phyloP scores from a whole-genome alignment of 2,113 vertebrate genomes.

The Dolichallabes microphthalmus region DNA sequence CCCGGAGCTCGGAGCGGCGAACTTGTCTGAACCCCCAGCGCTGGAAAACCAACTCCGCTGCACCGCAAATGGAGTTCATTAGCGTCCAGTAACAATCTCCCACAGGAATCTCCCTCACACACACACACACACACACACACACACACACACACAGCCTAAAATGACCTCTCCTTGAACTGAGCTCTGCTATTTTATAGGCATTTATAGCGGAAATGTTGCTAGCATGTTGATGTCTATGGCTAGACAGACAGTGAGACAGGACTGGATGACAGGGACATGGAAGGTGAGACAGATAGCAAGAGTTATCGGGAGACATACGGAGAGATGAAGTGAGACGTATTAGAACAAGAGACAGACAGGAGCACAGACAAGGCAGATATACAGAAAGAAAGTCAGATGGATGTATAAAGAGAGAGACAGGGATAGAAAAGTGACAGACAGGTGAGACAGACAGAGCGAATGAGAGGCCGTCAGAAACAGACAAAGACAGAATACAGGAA shows the following conservation, averaged over 20 bases:
- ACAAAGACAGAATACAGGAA: too few relatives aligned
- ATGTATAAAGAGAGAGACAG: not conserved
- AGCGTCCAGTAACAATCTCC: slow-evolving; percentile 48
- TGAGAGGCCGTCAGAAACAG: not conserved
- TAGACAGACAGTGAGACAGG: not conserved
- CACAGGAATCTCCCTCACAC: slow-evolving; percentile 19
- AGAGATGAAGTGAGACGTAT: not conserved
- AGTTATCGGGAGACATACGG: too few relatives aligned
- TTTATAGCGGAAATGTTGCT: not conserved
- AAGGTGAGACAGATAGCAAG: too few relatives aligned
- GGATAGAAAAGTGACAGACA: not conserved
- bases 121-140: slow-evolving; percentile 14
- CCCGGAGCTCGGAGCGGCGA: slow-evolving; percentile 19
- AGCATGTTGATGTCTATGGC: not conserved
- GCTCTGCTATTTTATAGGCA: not conserved
- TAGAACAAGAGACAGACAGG: not conserved
- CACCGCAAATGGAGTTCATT: slow-evolving; percentile 49
- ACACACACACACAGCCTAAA: slow-evolving; percentile 8
- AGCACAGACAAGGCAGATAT: too few relatives aligned
- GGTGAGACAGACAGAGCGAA: not conserved
- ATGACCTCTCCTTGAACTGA: not conserved
- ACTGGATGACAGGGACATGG: not conserved
- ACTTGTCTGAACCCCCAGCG: slow-evolving; percentile 47
- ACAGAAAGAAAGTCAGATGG: slow-evolving; percentile 6
- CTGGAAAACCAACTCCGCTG: slow-evolving; percentile 21